Evolutionary conservation across 2,888 invertebrate genomes (phyloP), one percentile per base, ranked within the genome.

Genomic region (Dorcus parallelipipedus): DNA sequence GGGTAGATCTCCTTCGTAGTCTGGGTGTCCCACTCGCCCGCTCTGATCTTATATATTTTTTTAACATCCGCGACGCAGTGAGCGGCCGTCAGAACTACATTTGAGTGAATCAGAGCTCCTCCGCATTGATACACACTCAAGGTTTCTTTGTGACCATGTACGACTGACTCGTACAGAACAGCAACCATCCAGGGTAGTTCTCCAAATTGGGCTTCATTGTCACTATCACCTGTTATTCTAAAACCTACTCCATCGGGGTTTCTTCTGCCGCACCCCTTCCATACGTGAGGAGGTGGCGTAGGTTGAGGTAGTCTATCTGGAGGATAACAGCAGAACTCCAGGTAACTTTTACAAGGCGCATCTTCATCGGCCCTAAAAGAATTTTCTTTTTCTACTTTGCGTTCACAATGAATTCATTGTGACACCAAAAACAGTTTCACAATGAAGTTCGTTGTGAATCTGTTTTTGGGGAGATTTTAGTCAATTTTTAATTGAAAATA

Each of bases 161-260:
- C 78, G 0, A 74, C 71, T 60, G 84, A 83, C 60, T 83, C 81
- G 54, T 82, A 79, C 58, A 90, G 76, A 33, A 91, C 78, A 0
- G 90, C 90, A 0, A 88, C 85, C 87, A 90, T 89, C 92, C 92
- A 93, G 0, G 91, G 91, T 72, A 90, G 91, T 75, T 93, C 91
- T 0, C 86, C 91, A 64, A 86, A 91, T 68, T 89, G 85, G 0
- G 84, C 82, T 72, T 91, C 91, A 42, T 84, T 83, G 62, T 88
- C 82, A 0, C 71, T 72, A 10, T 83, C 83, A 0, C 88, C 81
- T 0, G 84, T 86, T 39, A 90, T 20, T 17, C 53, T 10, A n/a
- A 45, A 53, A 8, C 45, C 53, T 23, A 53, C 43, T 3, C 53
- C 53, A 7, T 53, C 45, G 2, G 41, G n/a, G 33, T 56, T 50